phyloP scores from a whole-genome alignment of 2,888 invertebrate species.

The Mesochorus sp. region DNA sequence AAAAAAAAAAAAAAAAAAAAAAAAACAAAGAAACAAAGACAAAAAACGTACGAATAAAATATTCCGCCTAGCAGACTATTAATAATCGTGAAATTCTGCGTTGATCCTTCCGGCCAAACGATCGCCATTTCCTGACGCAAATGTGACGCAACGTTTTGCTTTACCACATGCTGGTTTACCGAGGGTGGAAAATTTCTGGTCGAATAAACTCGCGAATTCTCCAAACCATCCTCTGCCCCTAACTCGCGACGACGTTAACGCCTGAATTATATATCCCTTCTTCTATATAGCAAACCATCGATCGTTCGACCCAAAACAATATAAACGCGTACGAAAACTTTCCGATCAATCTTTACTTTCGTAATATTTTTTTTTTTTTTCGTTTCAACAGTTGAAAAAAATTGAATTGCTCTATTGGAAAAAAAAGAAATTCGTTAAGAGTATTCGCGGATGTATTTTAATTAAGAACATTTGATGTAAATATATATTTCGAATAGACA shows the following conservation, averaged over 20 bases:
- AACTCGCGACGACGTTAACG: conserved; percentile 13
- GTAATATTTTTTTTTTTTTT: no score
- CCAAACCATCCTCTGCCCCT: no score
- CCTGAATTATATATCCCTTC: not conserved
- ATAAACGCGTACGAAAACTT: no score
- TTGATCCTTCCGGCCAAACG: not conserved
- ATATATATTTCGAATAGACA: no score
- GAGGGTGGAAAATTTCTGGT: conserved; percentile 23
- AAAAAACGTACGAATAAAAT: conserved; percentile 69
- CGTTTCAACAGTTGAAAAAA: no score
- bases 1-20: conserved; percentile 67
- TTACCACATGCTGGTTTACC: not conserved
- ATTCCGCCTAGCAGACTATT: conserved; percentile 50
- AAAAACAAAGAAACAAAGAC: conserved; percentile 65
- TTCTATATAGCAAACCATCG: conserved; percentile 17
- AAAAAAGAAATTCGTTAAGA: no score
- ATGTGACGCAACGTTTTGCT: conserved; percentile 37
- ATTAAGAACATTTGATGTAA: no score
- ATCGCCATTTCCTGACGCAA: conserved; percentile 8
- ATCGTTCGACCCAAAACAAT: conserved; percentile 5
- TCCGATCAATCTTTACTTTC: no score
- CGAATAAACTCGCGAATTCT: conserved; percentile 23
- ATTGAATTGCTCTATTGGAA: no score
- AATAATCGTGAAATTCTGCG: conserved; percentile 1
- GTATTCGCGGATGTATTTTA: no score